Conservation (phyloP, 1,140 invertebrate genomes). For the Drosophila orena region DNA sequence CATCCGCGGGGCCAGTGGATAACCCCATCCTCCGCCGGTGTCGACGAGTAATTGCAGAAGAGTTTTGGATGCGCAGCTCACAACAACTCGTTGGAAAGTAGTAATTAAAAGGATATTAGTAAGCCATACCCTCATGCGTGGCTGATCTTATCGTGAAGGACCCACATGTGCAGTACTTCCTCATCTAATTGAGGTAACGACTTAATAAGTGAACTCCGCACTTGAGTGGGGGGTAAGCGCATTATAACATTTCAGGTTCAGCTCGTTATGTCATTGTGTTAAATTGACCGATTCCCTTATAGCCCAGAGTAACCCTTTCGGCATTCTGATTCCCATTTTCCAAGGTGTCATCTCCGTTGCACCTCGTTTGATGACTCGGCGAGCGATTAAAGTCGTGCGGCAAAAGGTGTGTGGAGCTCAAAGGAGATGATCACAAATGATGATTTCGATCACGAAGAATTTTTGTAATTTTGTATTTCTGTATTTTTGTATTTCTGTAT, state of each 20-base stretch:
- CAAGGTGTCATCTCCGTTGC: conserved; percentile 73
- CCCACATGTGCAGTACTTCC: conserved; percentile 48
- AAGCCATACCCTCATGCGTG: conserved; percentile 34
- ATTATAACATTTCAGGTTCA: conserved; percentile 42
- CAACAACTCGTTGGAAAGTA: conserved; percentile 51
- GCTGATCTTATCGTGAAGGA: conserved; percentile 19
- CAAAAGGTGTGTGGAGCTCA: conserved; percentile 16
- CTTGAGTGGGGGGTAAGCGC: conserved; percentile 26
- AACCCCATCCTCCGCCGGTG: not conserved
- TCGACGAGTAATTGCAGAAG: conserved; percentile 69
- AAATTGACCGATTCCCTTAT: conserved; percentile 66
- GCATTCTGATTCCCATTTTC: conserved; percentile 39
- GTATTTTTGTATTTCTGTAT: not conserved
- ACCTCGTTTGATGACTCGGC: conserved; percentile 75
- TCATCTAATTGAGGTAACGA: conserved; percentile 69
- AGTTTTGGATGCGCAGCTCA: conserved; percentile 41
- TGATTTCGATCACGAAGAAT: conserved; percentile 38
- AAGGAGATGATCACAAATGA: conserved; percentile 28
- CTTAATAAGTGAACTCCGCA: conserved; percentile 51
- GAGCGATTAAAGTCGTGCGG: conserved; percentile 49
- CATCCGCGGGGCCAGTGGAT: conserved; percentile 26
- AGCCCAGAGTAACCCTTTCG: conserved; percentile 8
- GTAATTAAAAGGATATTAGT: conserved; percentile 79
- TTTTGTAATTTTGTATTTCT: not conserved
- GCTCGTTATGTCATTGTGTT: conserved; percentile 69